Conservation (phyloP, 1,140 invertebrate genomes). For the Bombus haemorrhoidalis region DNA sequence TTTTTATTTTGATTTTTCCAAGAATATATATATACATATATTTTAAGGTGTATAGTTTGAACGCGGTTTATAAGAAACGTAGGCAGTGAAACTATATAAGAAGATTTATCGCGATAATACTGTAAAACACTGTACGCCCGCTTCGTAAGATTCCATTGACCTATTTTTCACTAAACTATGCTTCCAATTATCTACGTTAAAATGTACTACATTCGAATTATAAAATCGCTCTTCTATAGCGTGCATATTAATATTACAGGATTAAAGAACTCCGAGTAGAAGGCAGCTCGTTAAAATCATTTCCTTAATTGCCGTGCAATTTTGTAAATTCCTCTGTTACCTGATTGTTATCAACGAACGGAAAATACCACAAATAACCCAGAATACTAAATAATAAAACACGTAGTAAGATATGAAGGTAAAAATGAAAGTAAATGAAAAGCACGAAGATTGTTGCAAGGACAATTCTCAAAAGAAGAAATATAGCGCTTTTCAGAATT, state of each 20-base stretch:
- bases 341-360: neutral
- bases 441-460: neutral
- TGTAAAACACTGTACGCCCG: neutral
- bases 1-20: neutral
- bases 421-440: neutral
- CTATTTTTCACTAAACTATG: neutral
- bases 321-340: neutral
- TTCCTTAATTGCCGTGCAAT: neutral
- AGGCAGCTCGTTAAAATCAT: neutral
- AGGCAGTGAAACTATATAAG: neutral
- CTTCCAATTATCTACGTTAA: neutral
- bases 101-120: conserved; percentile 3
- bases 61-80: neutral
- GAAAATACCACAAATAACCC: neutral
- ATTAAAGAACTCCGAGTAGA: neutral
- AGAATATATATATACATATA: no score
- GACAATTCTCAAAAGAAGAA: neutral
- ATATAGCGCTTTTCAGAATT: neutral
- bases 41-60: neutral
- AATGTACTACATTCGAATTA: neutral
- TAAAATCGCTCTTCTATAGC: neutral
- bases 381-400: neutral
- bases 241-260: neutral
- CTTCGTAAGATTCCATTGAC: conserved; percentile 2
- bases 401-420: neutral